Base-by-base conservation (phyloP, 1,140 invertebrate species). In the Myzus persicae region DNA sequence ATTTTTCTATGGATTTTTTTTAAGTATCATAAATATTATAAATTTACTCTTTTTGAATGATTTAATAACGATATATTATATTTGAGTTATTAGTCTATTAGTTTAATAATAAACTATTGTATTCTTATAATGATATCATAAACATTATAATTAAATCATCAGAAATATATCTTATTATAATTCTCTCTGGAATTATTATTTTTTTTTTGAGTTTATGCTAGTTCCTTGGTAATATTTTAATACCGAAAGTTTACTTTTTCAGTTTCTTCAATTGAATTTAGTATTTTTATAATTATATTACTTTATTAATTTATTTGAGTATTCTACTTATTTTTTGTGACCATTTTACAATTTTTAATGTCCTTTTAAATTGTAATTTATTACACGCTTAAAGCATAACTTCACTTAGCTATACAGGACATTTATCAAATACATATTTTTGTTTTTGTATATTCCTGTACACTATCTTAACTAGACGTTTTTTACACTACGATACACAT, bases 271-370 rank as follows among this genome's bases (percentile, higher is more conserved):
- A n/a, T 14, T 67, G 31, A 67, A n/a, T 67, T 67, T 67, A 67
- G 59, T 67, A 67, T 67, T 67, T n/a, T n/a, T 67, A n/a, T 67
- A 67, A 67, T 67, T 67, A 22, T 67, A 67, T 67, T 67, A 67
- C 31, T 14, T 67, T 67, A 67, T 67, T 67, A 31, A 67, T 67
- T 67, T 67, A 67, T 67, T 67, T 67, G 59, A 67, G 59, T 67
- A 67, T 67, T 67, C 31, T 18, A 67, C 31, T 31, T 11, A 67
- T 67, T 67, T 67, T 67, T 67, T 67, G 11, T 67, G 31, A 67
- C 11, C 4, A 59, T 67, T 67, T 67, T n/a, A 67, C 59, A 67
- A n/a, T 67, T 67, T 54, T n/a, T 67, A 67, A 67, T n/a, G 59
- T n/a, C 26, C 59, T 67, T 14, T 31, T 31, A n/a, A 67, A 67